These are phyloP conservation scores for Silurus aristotelis DNA, from an alignment of 2,797 vertebrate genomes.

Conservation along the genomic window DNA sequence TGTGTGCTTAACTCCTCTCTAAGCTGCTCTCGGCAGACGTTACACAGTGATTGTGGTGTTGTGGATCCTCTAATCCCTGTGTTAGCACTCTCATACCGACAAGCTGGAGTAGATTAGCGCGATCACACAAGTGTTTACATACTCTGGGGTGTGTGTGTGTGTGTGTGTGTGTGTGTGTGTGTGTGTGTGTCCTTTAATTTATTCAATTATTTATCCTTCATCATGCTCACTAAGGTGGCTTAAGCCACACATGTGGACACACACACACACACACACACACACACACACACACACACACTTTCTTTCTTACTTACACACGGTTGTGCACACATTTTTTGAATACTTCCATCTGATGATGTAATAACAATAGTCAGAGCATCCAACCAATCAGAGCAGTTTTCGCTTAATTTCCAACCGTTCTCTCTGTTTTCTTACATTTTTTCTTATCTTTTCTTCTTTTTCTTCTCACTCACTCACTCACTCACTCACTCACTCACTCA, in stretches of 20 bases:
- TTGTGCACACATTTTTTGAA: neutral
- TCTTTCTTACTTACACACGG: too few species aligned
- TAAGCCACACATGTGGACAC: neutral
- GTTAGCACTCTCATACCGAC: constrained; percentile 19
- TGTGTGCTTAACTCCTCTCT: constrained; percentile 10
- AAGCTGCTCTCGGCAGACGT: constrained; percentile 30
- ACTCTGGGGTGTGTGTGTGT: neutral
- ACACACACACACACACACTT: too few species aligned
- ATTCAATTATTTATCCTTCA: too few species aligned
- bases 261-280: neutral
- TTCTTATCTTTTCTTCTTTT: neutral
- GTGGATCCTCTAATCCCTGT: constrained; percentile 32
- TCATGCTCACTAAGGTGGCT: neutral
- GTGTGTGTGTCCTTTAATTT: neutral
- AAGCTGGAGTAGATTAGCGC: constrained; percentile 34
- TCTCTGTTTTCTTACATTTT: too few species aligned
- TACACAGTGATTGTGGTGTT: constrained; percentile 19
- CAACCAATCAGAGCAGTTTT: too few species aligned
- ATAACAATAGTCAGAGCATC: neutral
- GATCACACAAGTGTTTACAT: constrained; percentile 26
- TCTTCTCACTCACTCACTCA: neutral
- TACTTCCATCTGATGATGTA: neutral
- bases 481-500: neutral
- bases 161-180: constrained; percentile 18
- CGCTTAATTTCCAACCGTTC: too few species aligned